Evolutionary conservation across 2,888 invertebrate genomes (phyloP).

Genomic region (Caradrina kadenii): DNA sequence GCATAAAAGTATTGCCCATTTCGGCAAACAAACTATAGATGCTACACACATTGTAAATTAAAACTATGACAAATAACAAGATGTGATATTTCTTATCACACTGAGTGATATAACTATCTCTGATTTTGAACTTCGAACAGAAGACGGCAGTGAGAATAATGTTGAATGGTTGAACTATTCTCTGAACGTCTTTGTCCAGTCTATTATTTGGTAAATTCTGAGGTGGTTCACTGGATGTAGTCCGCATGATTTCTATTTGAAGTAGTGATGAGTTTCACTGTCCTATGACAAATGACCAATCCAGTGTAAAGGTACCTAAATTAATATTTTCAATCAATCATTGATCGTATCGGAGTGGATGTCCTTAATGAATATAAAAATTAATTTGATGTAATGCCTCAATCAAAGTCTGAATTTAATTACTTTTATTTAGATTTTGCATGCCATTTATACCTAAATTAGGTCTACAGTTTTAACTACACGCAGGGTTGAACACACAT

Average conservation of each 20-base stretch:
- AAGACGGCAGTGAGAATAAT: conserved; percentile 5
- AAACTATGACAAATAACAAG: background rate
- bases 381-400: too few species aligned
- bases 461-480: too few species aligned
- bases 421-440: too few species aligned
- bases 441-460: too few species aligned
- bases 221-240: background rate
- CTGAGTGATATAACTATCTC: background rate
- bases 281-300: background rate
- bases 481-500: too few species aligned
- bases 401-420: too few species aligned
- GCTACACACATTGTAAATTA: background rate
- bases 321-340: background rate
- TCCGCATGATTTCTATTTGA: background rate
- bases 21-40: background rate
- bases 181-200: conserved; percentile 12
- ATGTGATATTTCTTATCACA: conserved; percentile 9
- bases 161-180: conserved; percentile 23
- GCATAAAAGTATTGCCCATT: background rate
- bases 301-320: background rate
- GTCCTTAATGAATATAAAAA: too few species aligned
- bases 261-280: background rate
- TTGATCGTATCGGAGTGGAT: background rate
- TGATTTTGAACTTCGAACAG: conserved; percentile 18
- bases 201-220: background rate